These are phyloP conservation scores for Eurystomus glaucurus DNA, from an alignment of 2,797 vertebrate species.

Conservation along the genomic window DNA sequence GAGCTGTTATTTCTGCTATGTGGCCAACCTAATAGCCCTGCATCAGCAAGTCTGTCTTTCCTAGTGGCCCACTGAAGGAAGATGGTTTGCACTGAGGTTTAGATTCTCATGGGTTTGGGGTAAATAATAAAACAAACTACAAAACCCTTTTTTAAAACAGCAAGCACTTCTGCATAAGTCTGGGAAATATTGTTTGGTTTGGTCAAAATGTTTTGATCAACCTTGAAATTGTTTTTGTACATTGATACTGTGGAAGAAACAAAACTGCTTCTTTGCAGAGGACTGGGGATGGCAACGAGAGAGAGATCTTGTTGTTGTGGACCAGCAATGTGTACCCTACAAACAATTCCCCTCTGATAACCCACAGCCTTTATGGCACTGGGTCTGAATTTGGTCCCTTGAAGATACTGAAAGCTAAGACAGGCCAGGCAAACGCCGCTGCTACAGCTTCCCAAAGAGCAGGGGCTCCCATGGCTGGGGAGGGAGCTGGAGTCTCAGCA, in stretches of 20 bases:
- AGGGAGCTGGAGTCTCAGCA: not conserved
- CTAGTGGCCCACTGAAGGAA: not conserved
- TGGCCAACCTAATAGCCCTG: not conserved
- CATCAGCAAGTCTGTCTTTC: not conserved
- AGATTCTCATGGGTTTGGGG: not conserved
- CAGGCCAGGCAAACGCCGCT: not conserved
- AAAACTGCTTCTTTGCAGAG: not conserved
- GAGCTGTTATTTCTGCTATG: not conserved
- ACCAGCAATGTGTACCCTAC: not conserved
- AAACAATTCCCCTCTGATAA: not conserved
- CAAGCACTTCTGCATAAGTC: not conserved
- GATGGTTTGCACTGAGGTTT: not conserved
- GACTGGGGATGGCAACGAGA: not conserved
- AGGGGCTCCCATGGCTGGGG: not conserved
- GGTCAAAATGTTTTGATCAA: not conserved
- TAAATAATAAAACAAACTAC: not conserved
- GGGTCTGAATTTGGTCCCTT: not conserved
- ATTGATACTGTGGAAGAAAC: not conserved
- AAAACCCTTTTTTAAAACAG: not conserved
- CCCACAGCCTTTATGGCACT: not conserved
- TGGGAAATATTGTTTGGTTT: not conserved
- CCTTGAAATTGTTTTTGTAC: not conserved
- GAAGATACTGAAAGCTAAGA: not conserved
- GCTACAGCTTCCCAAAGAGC: not conserved
- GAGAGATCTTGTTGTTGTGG: not conserved